Base-by-base conservation (phyloP, 2,113 vertebrate species). In the Platysternon megacephalum region DNA sequence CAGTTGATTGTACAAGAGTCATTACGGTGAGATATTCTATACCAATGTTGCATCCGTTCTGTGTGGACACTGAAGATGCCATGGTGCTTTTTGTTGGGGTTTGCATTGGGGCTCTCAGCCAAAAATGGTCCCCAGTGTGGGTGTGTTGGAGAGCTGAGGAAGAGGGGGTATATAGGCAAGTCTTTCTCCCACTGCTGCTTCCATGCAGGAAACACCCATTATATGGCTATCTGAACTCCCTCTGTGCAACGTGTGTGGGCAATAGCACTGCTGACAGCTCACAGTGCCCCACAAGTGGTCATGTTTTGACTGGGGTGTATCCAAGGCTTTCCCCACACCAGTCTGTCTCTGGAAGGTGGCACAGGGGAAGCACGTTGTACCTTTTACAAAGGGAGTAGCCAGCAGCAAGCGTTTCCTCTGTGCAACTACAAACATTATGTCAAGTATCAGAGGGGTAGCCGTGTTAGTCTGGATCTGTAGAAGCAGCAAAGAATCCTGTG, bases 171-270 rank as follows among this genome's bases (percentile, higher is more conserved):
- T n/a, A 11, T 5, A 39, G n/a, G 4, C 1, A 0, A 0, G 13
- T 48, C 0, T 9, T 29, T 10, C 39, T 22, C 35, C 24, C 51
- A 35, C 83, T 55, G 42, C 8, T 19, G 13, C 28, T 46, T 46
- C 52, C 46, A 3, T 6, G 7, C 46, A 2, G 28, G 28, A 16
- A 0, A 0, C 11, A 3, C 5, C 2, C 11, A 0, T 24, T 0
- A 0, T 24, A n/a, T 46, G 1, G 10, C 1, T 48, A 11, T 6
- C 42, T 5, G 39, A 7, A 16, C 4, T 51, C 81, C 4, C 21
- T 42, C 61, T 4, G 10, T 1, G 46, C 39, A 12, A 0, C 12
- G 5, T 1, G 7, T 48, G 24, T 5, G 21, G 53, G 2, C 24
- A 2, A 4, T 2, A 10, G 26, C 4, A 42, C 1, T 9, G 8